Base-by-base conservation (phyloP, 1,140 invertebrate species). In the Laupala kohalensis region DNA sequence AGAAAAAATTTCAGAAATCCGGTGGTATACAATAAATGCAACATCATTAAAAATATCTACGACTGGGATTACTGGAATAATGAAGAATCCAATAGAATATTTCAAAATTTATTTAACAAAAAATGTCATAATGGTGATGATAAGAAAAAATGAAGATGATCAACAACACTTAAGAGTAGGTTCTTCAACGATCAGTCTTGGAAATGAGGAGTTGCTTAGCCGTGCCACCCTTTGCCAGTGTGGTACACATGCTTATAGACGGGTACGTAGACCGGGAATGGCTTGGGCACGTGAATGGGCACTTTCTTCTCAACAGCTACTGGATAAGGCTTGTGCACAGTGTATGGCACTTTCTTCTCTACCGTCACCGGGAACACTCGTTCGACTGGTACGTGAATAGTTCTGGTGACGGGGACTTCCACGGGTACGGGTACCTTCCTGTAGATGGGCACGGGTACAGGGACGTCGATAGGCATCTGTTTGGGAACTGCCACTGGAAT, bases 401-500 rank as follows among this genome's bases (percentile, higher is more conserved):
- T 23, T 4, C 23, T 66, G 64, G 23, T 25, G 64, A 66, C 64
- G 9, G 64, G 9, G 9, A 66, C 64, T 27, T 66, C 64, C 1
- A 25, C 23, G 1, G 23, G 23, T 12, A 66, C 23, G 64, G 64
- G 64, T 23, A 13, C 9, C 64, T 66, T 66, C 9, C 30, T 37
- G n/a, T 71, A 37, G 15, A 71, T 53, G 26, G 69, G 19, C 12
- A 53, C 24, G 23, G 69, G 69, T n/a, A 53, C 53, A 15, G 37
- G 69, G 5, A 71, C 53, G 19, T 24, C 27, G 5, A 71, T 19
- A 19, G 69, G 24, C 1, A 71, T 2, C 13, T 15, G 15, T 6
- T 71, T 28, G 26, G 69, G 69, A 13, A 71, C 69, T 15, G 37
- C 63, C 6, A 71, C 69, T 15, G 37, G 37, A 3, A 71, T 26